Conservation (phyloP, 2,113 vertebrate genomes). For the Scartelaos histophorus region DNA sequence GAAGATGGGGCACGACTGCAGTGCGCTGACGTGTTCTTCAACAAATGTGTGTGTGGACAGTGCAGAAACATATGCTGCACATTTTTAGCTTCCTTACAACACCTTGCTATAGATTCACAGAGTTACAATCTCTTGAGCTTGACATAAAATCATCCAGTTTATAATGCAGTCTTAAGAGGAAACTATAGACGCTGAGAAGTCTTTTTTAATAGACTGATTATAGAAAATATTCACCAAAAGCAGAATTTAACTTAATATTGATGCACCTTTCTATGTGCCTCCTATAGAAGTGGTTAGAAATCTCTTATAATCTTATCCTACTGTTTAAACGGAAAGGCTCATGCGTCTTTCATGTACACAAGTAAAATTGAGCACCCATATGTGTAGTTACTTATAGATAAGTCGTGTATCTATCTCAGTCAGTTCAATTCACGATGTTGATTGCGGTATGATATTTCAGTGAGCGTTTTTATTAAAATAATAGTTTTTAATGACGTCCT, state of each 20-base stretch:
- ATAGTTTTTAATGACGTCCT: neutral
- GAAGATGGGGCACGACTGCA: constrained; percentile 55
- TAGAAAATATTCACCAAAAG: neutral
- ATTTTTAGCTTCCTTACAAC: neutral
- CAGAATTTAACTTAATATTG: neutral
- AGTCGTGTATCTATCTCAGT: no score
- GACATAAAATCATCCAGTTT: neutral
- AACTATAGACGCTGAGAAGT: neutral
- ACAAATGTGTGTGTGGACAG: neutral
- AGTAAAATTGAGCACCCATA: no score
- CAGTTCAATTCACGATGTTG: no score
- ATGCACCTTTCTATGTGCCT: no score
- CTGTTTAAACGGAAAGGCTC: no score
- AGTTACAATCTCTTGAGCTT: neutral
- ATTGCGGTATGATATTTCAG: no score
- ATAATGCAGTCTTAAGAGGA: neutral
- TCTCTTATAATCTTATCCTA: no score
- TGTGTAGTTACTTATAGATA: no score
- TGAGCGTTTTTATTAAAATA: no score
- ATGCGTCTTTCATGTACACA: no score
- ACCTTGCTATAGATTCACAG: neutral
- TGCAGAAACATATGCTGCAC: neutral
- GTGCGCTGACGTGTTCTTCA: constrained; percentile 32
- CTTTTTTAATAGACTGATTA: no score
- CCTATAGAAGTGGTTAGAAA: no score